phyloP scores from a whole-genome alignment of 2,888 invertebrate species.

The Drosophila demipolita region DNA sequence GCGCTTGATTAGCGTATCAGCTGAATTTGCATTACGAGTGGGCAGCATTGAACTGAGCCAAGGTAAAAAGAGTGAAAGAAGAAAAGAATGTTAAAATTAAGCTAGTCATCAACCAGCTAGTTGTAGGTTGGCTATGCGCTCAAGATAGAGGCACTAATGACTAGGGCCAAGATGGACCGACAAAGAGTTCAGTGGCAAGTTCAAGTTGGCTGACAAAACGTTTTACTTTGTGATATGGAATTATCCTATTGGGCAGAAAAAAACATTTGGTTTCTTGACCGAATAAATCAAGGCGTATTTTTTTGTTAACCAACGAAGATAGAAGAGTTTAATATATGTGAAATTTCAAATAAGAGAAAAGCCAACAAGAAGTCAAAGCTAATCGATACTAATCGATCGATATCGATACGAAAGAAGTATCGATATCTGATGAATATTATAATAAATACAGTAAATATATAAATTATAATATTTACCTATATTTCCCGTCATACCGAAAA shows the following conservation, averaged over 20 bases:
- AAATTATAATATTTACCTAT: too few species aligned
- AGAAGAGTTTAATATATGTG: neutral
- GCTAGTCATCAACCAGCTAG: neutral
- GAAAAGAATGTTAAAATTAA: neutral
- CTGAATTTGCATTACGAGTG: constrained; percentile 44
- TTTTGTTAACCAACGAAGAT: neutral
- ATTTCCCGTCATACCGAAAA: neutral
- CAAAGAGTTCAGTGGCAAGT: constrained; percentile 1
- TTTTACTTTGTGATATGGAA: neutral
- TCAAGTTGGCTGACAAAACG: neutral
- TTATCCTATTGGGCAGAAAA: neutral
- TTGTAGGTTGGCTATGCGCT: neutral
- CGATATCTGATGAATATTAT: too few species aligned
- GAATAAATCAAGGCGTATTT: neutral
- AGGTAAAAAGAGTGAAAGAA: neutral
- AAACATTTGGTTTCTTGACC: neutral
- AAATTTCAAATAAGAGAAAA: too few species aligned
- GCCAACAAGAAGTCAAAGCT: too few species aligned
- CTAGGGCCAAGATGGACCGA: neutral
- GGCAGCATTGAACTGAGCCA: neutral
- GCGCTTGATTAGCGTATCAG: constrained; percentile 52
- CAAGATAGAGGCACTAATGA: neutral
- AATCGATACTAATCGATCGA: too few species aligned
- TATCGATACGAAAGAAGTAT: too few species aligned
- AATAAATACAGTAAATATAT: too few species aligned